Conservation (phyloP, 2,797 vertebrate genomes). For the Chrysolophus pictus region DNA sequence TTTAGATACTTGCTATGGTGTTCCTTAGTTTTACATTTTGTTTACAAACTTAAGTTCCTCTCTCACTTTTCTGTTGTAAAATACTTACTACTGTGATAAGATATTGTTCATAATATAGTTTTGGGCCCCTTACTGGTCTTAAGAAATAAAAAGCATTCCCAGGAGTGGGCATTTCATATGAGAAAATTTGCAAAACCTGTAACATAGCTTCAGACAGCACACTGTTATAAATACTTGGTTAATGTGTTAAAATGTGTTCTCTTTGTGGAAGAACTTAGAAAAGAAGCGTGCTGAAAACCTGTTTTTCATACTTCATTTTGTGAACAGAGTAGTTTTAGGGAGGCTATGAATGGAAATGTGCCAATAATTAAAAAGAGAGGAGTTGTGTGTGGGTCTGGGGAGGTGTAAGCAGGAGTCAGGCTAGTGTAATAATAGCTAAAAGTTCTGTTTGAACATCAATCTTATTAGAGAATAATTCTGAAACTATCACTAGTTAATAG, state of each 20-base stretch:
- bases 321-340: neutral
- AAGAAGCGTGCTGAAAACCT: neutral
- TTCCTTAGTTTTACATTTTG: neutral
- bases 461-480: neutral
- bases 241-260: neutral
- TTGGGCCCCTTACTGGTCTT: neutral
- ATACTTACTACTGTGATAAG: neutral
- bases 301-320: neutral
- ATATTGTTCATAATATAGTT: neutral
- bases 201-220: fast-evolving
- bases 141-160: neutral
- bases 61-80: neutral
- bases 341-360: neutral
- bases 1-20: neutral
- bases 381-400: neutral
- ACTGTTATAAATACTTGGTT: neutral
- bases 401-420: neutral
- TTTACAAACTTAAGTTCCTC: neutral
- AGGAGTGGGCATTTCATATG: neutral
- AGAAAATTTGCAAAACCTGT: neutral
- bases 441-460: neutral
- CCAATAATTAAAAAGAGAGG: neutral
- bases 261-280: neutral
- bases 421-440: neutral
- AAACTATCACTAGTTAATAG: neutral